A percentile compares a stretch with the other conserved stretches of the same genome.
Conservation (phyloP, 2,888 invertebrate species). For the Rhogogaster chlorosoma region DNA sequence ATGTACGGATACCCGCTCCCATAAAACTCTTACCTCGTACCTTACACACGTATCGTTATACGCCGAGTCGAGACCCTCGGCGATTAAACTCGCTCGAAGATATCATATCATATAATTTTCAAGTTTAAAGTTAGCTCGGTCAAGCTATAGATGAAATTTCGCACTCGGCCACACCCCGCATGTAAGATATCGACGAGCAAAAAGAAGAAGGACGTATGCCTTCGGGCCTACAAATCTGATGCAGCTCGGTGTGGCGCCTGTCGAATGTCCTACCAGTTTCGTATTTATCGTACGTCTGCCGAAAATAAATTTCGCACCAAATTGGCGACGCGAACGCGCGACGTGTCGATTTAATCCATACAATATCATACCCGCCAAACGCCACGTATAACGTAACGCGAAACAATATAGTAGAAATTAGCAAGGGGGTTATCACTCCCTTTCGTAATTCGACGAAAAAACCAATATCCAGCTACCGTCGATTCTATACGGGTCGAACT, state of each 20-base stretch:
- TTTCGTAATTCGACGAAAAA: not conserved
- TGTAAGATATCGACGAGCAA: conserved; percentile 1
- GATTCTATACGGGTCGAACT: not conserved
- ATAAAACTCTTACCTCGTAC: conserved; percentile 65
- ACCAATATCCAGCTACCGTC: not conserved
- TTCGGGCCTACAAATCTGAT: not conserved
- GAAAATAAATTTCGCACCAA: conserved; percentile 47
- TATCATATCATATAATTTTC: conserved; percentile 56
- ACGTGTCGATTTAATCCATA: conserved; percentile 32
- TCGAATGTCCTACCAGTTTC: not conserved
- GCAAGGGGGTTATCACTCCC: not conserved
- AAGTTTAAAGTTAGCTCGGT: conserved; percentile 59
- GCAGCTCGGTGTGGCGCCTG: not conserved
- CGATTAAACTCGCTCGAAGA: not conserved
- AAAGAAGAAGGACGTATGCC: not conserved
- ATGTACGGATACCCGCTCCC: conserved; percentile 70
- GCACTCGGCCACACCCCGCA: conserved; percentile 56
- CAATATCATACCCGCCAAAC: not conserved
- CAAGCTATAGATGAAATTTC: conserved; percentile 45
- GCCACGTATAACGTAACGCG: not conserved
- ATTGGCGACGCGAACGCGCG: no score
- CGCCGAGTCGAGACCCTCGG: conserved; percentile 56
- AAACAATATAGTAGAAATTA: not conserved
- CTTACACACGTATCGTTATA: conserved; percentile 48
- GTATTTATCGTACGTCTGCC: conserved; percentile 32